Evolutionary conservation across 2,113 vertebrate genomes (phyloP).

Genomic region (Macrotis lagotis): DNA sequence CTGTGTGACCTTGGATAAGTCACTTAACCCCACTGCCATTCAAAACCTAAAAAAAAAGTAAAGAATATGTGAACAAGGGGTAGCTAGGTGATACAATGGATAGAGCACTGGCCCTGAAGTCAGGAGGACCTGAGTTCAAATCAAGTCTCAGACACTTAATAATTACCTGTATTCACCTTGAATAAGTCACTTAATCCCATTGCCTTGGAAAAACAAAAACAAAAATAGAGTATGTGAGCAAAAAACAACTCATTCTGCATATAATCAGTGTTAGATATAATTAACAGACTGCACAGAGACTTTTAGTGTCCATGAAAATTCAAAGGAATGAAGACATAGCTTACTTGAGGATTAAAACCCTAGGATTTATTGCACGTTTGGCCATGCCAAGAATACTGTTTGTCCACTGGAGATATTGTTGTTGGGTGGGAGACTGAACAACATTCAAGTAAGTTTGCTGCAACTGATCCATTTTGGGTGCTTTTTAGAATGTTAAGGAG

Average conservation of each 20-base stretch:
- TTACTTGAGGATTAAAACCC: background rate
- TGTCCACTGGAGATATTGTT: background rate
- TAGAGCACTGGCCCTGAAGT: too few relatives aligned
- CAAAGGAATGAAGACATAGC: background rate
- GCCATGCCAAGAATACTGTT: background rate
- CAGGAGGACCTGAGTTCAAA: too few relatives aligned
- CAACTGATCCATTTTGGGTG: slow-evolving; percentile 38
- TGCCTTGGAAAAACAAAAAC: too few relatives aligned
- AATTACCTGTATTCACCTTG: too few relatives aligned
- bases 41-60: too few relatives aligned
- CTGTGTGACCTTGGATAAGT: too few relatives aligned
- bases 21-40: too few relatives aligned
- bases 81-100: too few relatives aligned
- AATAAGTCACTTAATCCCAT: too few relatives aligned
- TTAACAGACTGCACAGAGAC: background rate
- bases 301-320: background rate
- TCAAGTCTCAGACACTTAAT: too few relatives aligned
- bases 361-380: background rate
- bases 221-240: background rate
- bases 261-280: background rate
- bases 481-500: slow-evolving; percentile 65
- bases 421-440: slow-evolving; percentile 26
- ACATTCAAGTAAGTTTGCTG: slow-evolving; percentile 51
- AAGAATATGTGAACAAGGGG: too few relatives aligned
- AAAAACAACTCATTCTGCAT: background rate